Percentiles rank a stretch among this genome's conserved stretches.
These are phyloP conservation scores for Chirona hameri DNA, from an alignment of 2,888 invertebrate genomes.

Conservation along the genomic window DNA sequence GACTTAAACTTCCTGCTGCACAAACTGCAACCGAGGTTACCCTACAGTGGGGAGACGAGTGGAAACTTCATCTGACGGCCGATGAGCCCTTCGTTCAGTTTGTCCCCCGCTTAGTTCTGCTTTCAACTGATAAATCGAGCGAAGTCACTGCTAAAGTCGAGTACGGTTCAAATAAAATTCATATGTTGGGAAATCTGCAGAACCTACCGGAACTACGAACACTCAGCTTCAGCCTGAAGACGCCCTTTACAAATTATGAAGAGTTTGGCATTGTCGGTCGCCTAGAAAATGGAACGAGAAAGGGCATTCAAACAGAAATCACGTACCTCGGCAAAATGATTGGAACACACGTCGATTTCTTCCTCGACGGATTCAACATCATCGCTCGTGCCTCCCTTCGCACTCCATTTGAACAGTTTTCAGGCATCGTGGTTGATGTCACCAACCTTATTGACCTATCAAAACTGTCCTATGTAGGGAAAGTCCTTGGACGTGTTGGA, in stretches of 20 bases:
- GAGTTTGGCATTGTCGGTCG: not conserved
- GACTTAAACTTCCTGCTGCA: not conserved
- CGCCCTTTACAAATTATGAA: not conserved
- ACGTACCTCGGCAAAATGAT: not conserved
- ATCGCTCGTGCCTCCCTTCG: not conserved
- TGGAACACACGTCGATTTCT: not conserved
- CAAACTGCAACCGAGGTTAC: not conserved
- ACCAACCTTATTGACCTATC: not conserved
- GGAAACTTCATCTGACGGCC: not conserved
- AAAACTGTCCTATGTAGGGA: not conserved
- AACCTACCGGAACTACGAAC: not conserved
- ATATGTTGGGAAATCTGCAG: not conserved
- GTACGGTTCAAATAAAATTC: too few species aligned
- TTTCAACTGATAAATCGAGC: not conserved
- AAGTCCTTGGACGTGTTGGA: not conserved
- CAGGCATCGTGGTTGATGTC: not conserved
- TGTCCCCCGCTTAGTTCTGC: not conserved
- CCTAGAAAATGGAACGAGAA: not conserved
- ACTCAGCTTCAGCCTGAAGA: not conserved
- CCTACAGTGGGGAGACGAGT: not conserved
- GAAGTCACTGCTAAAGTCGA: not conserved
- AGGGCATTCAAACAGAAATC: not conserved
- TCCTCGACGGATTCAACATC: not conserved
- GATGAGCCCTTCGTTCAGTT: not conserved
- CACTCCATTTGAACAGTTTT: not conserved